Evolutionary conservation across 92 coral and sea anemone genomes (phyloP).

Genomic region (Montipora capitata): DNA sequence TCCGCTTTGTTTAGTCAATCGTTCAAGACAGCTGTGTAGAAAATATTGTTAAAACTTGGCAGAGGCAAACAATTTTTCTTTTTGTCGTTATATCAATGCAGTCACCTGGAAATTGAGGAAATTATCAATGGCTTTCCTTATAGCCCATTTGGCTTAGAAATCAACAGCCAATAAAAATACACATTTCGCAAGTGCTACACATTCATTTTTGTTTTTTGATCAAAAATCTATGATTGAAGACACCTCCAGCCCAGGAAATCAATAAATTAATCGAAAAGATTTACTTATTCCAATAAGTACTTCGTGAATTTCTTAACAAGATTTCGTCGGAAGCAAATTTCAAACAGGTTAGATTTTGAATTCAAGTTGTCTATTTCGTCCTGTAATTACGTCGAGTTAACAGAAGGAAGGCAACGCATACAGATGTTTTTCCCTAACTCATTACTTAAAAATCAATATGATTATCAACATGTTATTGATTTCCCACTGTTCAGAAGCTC

Average conservation of each 20-base stretch:
- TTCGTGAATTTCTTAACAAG: not conserved
- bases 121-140: conserved; percentile 9
- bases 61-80: not conserved
- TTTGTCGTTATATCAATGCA: not conserved
- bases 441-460: too few relatives aligned
- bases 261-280: not conserved
- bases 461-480: too few relatives aligned
- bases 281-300: not conserved
- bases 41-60: conserved; percentile 2
- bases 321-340: not conserved
- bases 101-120: conserved; percentile 5
- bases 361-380: not conserved
- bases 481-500: too few relatives aligned
- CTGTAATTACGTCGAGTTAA: not conserved
- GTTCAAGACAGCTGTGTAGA: not conserved
- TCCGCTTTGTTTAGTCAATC: too few relatives aligned
- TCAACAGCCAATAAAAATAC: conserved; percentile 5
- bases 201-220: not conserved
- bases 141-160: not conserved
- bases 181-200: not conserved
- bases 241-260: not conserved
- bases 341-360: not conserved
- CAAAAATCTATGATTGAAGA: too few relatives aligned
- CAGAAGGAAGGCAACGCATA: not conserved
- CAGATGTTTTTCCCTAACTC: too few relatives aligned